A percentile compares a stretch with the other conserved stretches of the same genome.
Conservation (phyloP, 1,140 invertebrate species). For the Dufourea novaeangliae region DNA sequence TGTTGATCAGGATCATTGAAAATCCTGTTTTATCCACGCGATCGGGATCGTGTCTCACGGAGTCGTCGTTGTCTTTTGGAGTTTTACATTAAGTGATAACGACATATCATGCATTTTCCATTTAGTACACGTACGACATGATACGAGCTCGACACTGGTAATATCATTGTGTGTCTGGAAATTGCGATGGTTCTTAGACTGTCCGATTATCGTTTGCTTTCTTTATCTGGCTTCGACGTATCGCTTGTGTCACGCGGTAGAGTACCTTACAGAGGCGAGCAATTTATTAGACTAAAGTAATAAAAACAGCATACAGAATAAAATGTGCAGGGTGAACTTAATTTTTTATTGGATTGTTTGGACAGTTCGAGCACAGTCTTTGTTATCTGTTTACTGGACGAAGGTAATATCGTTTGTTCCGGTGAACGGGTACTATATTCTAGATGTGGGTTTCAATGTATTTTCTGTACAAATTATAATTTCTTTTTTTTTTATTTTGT, state of each 20-base stretch:
- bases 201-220: not conserved
- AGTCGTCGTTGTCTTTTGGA: constrained; percentile 25
- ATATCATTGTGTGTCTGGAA: constrained; percentile 13
- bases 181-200: constrained; percentile 15
- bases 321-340: too few relatives aligned
- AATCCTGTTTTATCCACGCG: not conserved
- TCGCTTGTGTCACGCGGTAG: not conserved
- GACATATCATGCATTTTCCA: constrained; percentile 44
- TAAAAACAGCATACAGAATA: too few relatives aligned
- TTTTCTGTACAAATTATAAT: too few relatives aligned
- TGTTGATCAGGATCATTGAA: not conserved
- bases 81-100: constrained; percentile 50
- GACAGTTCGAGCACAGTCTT: too few relatives aligned
- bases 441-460: too few relatives aligned
- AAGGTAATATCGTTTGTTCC: too few relatives aligned
- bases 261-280: not conserved
- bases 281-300: not conserved
- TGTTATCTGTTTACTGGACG: too few relatives aligned
- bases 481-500: too few relatives aligned
- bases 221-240: not conserved
- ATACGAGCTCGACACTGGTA: constrained; percentile 41
- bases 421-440: too few relatives aligned
- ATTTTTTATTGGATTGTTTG: too few relatives aligned
- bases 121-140: constrained; percentile 46
- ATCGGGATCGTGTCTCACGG: not conserved